Evolutionary conservation across 2,113 vertebrate genomes (phyloP), one percentile per base, ranked within the genome.

Genomic region (Micronycteris hirsuta): DNA sequence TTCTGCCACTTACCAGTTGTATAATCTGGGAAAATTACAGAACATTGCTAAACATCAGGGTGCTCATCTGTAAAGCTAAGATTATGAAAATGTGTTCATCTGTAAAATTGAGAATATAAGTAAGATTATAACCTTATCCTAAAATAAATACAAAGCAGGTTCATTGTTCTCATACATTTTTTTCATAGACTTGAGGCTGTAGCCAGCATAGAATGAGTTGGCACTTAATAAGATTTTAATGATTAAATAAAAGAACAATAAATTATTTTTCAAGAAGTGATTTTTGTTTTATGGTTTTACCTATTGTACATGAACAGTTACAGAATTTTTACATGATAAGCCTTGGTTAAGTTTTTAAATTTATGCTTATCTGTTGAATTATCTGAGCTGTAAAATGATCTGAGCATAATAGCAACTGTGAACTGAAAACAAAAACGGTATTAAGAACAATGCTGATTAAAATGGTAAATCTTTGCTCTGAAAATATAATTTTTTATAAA

Each of bases 381-480:
- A 90, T 90, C 84, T 94, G 58, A 94, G 38, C 19, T 91, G 61
- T 91, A 92, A 68, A 89, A 94, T 88, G 81, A 56, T 70, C 36
- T 71, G 38, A 90, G 24, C 26, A 86, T 31, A 96, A 87, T 63
- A 93, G 91, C 90, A 97, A 94, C 22, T 81, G 41, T 95, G 93
- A 97, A 97, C 76, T 95, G 93, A 96, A 97, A 89, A 58, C 54
- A 19, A 43, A 92, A 73, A n/a, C 38, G 97, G 26, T 93, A 97
- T 63, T 97, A 93, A 95, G 98, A 98, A 96, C 92, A 67, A 65
- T 26, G 94, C 86, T 97, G 97, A 96, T 98, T 96, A 93, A 90
- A 94, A 56, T 96, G 63, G 77, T 97, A 97, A 95, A 96, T 97
- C 84, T 92, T 97, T 86, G 91, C 1, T 24, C 36, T 74, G 83